A percentile compares a stretch with the other conserved stretches of the same genome.
These are phyloP conservation scores for Eristalis tenax DNA, from an alignment of 2,888 invertebrate genomes.

Conservation along the genomic window DNA sequence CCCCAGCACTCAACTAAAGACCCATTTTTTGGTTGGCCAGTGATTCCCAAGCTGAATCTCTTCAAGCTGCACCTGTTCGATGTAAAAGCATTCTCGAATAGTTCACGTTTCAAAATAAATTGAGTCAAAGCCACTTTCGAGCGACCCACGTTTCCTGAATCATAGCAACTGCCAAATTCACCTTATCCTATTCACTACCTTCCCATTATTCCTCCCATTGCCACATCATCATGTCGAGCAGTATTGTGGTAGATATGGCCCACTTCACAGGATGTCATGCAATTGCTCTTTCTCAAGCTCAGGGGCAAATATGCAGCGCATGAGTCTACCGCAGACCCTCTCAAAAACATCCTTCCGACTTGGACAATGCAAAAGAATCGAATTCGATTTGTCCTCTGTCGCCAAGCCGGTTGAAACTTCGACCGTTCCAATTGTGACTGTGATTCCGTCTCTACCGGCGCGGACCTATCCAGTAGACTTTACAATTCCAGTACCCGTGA, in stretches of 20 bases:
- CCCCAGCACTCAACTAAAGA: too few relatives aligned
- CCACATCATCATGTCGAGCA: neutral
- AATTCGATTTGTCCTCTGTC: conserved; percentile 42
- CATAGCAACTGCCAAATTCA: neutral
- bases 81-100: neutral
- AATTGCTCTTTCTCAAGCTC: neutral
- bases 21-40: too few relatives aligned
- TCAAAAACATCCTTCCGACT: too few relatives aligned
- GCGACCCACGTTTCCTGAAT: neutral
- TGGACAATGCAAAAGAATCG: neutral
- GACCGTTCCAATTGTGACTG: conserved; percentile 23
- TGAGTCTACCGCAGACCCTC: neutral
- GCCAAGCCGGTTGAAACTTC: conserved; percentile 34
- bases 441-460: neutral
- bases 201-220: neutral
- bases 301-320: neutral
- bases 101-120: neutral
- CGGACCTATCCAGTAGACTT: conserved; percentile 5
- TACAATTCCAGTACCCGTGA: neutral
- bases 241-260: neutral
- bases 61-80: too few relatives aligned
- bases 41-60: too few relatives aligned
- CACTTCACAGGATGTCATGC: neutral
- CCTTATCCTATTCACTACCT: neutral
- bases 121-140: neutral